Base-by-base conservation (phyloP, 2,113 vertebrate species). In the Pangasianodon gigas region DNA sequence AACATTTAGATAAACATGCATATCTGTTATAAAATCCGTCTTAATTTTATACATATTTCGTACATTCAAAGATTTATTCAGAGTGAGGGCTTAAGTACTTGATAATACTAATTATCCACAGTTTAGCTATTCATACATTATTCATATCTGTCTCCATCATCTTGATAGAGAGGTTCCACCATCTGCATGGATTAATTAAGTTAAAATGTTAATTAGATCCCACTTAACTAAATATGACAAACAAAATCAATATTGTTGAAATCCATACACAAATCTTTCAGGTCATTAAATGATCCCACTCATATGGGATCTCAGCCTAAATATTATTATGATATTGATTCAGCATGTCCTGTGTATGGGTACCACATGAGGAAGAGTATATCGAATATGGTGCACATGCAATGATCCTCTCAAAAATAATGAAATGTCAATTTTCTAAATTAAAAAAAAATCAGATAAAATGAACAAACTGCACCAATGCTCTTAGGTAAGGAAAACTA, bases 71-170 rank as follows among this genome's bases (percentile, higher is more conserved):
- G 80, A 95, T 91, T 48, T 86, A 91, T 79, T 89, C 87, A 88
- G 82, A 91, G 58, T 87, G 90, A 90, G 71, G 84, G 86, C 91
- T 92, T 93, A 81, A 90, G 92, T 89, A 93, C 92, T 93, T 10
- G 90, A 92, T 90, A 89, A 82, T 89, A 88, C 88, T 91, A 92
- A 93, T 93, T 88, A 89, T 85, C 89, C 79, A 82, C 87, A 84
- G 84, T 88, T 92, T 92, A 93, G 90, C 93, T 90, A 90, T 90
- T 86, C 84, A 93, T 91, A 82, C 92, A 93, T 92, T 87, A 86
- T 85, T 86, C 87, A 77, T 87, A 77, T 90, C 80, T 85, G 88
- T 24, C 65, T 54, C 60, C 82, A 80, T 88, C 79, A 58, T 87
- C 29, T 87, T 62, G 37, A 48, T 87, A 37, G 65, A 89, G 85